Conservation (phyloP, 2,888 invertebrate genomes). For the Cataglyphis rosenhaueri region DNA sequence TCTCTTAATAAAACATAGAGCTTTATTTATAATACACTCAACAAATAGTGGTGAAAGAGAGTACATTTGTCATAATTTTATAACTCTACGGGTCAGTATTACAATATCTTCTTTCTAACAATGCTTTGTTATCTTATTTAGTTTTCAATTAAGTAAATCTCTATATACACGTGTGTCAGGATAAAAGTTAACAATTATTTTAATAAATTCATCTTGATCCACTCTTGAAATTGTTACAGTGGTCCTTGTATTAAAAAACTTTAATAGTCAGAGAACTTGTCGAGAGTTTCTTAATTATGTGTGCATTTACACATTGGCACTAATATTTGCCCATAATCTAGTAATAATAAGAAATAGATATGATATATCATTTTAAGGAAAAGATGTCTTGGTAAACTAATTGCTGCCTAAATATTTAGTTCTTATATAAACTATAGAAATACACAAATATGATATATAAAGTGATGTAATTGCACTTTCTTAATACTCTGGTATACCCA, state of each 20-base stretch:
- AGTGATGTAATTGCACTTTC: slow-evolving; percentile 41
- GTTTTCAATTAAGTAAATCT: slow-evolving; percentile 72
- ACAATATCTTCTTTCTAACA: slow-evolving; percentile 70
- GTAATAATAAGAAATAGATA: slow-evolving; percentile 70
- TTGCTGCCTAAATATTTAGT: slow-evolving; percentile 49
- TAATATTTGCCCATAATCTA: slow-evolving; percentile 60
- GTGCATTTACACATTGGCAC: slow-evolving; percentile 57
- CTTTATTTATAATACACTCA: slow-evolving; percentile 82
- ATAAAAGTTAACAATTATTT: slow-evolving; percentile 78
- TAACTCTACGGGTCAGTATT: slow-evolving; percentile 70
- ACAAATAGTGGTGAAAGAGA: slow-evolving; percentile 79
- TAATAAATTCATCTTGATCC: slow-evolving; percentile 76
- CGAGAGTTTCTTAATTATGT: slow-evolving; percentile 62
- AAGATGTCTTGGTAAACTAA: slow-evolving; percentile 57
- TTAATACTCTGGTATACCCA: slow-evolving; percentile 52
- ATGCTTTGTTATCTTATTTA: slow-evolving; percentile 68
- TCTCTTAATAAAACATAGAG: slow-evolving; percentile 82
- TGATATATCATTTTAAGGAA: slow-evolving; percentile 63
- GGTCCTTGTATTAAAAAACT: slow-evolving; percentile 79
- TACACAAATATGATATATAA: slow-evolving; percentile 43
- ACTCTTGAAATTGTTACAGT: slow-evolving; percentile 76
- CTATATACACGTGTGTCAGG: slow-evolving; percentile 75
- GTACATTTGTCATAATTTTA: slow-evolving; percentile 77
- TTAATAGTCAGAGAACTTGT: slow-evolving; percentile 62
- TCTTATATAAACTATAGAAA: slow-evolving; percentile 26